A percentile compares a stretch with the other conserved stretches of the same genome.
These are phyloP conservation scores for Petaurus breviceps DNA, from an alignment of 2,113 vertebrate species.

Conservation along the genomic window DNA sequence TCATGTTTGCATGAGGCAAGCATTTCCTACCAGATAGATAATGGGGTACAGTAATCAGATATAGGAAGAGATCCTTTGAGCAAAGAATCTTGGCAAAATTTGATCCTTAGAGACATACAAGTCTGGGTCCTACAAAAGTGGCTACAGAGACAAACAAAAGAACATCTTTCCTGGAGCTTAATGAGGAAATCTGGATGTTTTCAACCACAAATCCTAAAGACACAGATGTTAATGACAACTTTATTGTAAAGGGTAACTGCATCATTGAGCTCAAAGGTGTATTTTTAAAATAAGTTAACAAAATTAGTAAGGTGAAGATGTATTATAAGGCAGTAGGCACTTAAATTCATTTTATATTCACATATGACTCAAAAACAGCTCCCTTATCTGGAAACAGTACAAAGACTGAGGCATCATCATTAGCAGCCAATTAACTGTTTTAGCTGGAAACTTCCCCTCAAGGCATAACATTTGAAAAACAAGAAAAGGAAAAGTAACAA, in stretches of 20 bases:
- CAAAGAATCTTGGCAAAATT: background rate
- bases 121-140: background rate
- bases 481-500: background rate
- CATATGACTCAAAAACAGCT: background rate
- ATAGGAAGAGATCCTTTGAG: background rate
- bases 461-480: background rate
- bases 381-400: background rate
- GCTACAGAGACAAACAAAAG: background rate
- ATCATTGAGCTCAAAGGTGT: background rate
- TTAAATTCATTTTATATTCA: background rate
- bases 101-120: background rate
- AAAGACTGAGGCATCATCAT: background rate
- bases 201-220: background rate
- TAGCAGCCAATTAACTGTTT: background rate
- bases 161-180: background rate
- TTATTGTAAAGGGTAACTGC: background rate
- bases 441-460: background rate
- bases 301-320: background rate
- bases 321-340: background rate
- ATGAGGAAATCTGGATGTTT: background rate
- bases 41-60: background rate
- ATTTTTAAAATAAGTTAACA: background rate
- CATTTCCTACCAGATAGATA: constrained; percentile 2
- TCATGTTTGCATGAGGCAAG: background rate
- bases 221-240: background rate